These are phyloP conservation scores for Anoplius nigerrimus DNA, from an alignment of 2,888 invertebrate species.

Conservation along the genomic window DNA sequence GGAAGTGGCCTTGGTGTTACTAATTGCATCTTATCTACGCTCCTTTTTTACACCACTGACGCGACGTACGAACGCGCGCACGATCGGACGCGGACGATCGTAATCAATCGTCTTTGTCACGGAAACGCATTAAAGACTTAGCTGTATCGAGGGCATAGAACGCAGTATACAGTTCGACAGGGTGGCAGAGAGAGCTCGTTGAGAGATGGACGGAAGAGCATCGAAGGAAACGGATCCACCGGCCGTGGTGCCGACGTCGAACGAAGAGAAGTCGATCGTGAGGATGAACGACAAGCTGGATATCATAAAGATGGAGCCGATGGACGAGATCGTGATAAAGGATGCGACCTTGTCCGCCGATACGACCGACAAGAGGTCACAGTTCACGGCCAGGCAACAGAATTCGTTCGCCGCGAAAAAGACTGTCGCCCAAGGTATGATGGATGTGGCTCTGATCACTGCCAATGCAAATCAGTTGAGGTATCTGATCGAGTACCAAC, in stretches of 20 bases:
- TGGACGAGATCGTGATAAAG: constrained; percentile 35
- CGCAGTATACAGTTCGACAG: too few relatives aligned
- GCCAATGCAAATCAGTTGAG: constrained; percentile 84
- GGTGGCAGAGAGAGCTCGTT: not conserved
- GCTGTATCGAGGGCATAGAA: too few relatives aligned
- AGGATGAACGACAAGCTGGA: constrained; percentile 7
- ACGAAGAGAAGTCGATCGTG: not conserved
- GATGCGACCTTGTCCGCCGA: constrained; percentile 46
- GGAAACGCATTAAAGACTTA: too few relatives aligned
- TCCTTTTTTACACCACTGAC: not conserved
- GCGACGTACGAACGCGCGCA: not conserved
- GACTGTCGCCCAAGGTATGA: constrained; percentile 81
- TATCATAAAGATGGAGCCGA: not conserved
- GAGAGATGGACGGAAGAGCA: not conserved
- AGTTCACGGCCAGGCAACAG: constrained; percentile 46
- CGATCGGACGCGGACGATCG: not conserved
- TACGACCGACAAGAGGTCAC: constrained; percentile 54
- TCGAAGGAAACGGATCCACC: too few relatives aligned
- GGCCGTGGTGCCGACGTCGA: not conserved
- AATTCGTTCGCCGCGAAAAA: constrained; percentile 78
- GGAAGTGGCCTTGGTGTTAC: too few relatives aligned
- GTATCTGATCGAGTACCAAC: constrained; percentile 80
- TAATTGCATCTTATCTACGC: not conserved
- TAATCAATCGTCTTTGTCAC: not conserved
- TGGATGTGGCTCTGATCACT: constrained; percentile 83